These are phyloP conservation scores for Ptilodon capucinus DNA, from an alignment of 2,888 invertebrate genomes.

Conservation along the genomic window DNA sequence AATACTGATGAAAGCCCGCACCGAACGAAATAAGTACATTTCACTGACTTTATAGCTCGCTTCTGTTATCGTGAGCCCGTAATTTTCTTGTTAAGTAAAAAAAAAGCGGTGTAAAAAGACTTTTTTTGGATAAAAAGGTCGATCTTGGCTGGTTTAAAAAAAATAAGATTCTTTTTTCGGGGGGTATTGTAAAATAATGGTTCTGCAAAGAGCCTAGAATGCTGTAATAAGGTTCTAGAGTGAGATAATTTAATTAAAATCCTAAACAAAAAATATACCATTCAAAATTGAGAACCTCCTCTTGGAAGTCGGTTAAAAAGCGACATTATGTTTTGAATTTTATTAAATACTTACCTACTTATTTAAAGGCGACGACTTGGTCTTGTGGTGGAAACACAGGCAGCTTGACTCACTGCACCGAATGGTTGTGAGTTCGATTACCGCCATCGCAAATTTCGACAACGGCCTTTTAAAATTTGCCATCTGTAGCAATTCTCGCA, in stretches of 20 bases:
- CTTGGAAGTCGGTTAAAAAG: too few species aligned
- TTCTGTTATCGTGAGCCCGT: not conserved
- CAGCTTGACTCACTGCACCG: too few species aligned
- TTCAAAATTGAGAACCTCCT: too few species aligned
- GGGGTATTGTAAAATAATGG: not conserved
- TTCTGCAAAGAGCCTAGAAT: not conserved
- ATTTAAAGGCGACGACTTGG: too few species aligned
- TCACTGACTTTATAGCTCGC: not conserved
- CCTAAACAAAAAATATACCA: too few species aligned
- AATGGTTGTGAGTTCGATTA: too few species aligned
- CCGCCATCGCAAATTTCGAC: too few species aligned
- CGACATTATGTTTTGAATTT: too few species aligned
- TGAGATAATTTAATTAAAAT: not conserved
- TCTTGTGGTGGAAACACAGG: too few species aligned
- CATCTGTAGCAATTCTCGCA: too few species aligned
- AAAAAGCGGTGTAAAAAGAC: not conserved
- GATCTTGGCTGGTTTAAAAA: not conserved
- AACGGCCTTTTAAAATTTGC: too few species aligned
- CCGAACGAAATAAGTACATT: slow-evolving; percentile 1
- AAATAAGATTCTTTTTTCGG: not conserved
- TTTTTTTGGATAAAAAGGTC: not conserved
- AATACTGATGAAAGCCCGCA: not conserved
- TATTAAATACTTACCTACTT: too few species aligned
- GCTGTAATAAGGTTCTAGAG: not conserved
- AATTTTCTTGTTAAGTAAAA: not conserved